Conservation (phyloP, 2,113 vertebrate genomes). For the Phyllopteryx taeniolatus region DNA sequence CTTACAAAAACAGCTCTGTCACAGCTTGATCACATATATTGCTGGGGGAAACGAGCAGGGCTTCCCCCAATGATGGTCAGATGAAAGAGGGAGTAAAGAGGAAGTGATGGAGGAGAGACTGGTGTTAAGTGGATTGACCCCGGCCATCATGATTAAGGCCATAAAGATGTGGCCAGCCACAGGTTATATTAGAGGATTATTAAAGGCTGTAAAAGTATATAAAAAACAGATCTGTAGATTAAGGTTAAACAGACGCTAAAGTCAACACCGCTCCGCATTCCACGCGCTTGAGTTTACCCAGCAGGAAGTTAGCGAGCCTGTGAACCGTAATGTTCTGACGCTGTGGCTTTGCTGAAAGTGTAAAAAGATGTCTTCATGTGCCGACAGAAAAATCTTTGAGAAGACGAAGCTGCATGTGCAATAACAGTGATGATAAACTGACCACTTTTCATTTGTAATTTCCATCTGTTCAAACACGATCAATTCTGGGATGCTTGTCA, state of each 20-base stretch:
- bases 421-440: background rate
- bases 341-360: background rate
- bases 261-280: conserved; percentile 39
- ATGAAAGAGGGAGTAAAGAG: conserved; percentile 39
- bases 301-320: background rate
- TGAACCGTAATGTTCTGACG: background rate
- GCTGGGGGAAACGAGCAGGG: conserved; percentile 1
- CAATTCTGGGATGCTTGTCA: background rate
- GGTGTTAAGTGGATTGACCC: conserved; percentile 56
- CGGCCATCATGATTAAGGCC: conserved; percentile 34
- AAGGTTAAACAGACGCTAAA: conserved; percentile 13
- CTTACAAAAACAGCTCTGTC: background rate
- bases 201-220: conserved; percentile 30
- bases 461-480: background rate
- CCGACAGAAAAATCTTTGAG: background rate
- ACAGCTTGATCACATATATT: conserved; percentile 4
- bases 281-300: conserved; percentile 12
- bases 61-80: conserved; percentile 20
- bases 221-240: conserved; percentile 49
- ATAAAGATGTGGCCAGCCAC: conserved; percentile 39
- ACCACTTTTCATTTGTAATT: background rate
- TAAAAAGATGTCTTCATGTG: background rate
- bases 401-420: background rate
- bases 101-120: conserved; percentile 37
- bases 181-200: conserved; percentile 59